These are phyloP conservation scores for Otolemur crassicaudatus DNA, from an alignment of 2,797 vertebrate genomes.

Conservation along the genomic window DNA sequence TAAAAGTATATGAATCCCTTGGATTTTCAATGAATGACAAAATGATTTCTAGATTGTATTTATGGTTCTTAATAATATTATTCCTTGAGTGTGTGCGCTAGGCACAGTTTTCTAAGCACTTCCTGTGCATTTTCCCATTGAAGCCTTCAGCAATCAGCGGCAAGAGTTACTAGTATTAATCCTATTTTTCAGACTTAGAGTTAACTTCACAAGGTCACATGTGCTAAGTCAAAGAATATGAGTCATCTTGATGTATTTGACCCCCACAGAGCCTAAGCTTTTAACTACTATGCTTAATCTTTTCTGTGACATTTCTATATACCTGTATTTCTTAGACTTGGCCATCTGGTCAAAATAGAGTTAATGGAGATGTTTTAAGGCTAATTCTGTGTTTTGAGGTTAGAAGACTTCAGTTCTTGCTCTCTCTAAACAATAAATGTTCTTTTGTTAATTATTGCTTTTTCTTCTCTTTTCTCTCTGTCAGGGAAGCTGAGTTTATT, in stretches of 20 bases:
- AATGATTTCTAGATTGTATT: constrained; percentile 40
- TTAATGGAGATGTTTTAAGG: constrained; percentile 70
- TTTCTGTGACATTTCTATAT: not conserved
- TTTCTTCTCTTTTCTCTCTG: constrained; percentile 54
- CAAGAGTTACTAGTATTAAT: not conserved
- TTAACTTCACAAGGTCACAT: not conserved
- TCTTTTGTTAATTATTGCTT: constrained; percentile 76
- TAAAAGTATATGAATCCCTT: not conserved
- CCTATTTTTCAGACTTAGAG: not conserved
- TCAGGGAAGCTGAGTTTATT: constrained; percentile 72
- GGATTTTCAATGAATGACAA: not conserved
- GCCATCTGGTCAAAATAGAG: constrained; percentile 59
- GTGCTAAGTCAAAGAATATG: not conserved
- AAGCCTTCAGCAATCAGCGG: not conserved
- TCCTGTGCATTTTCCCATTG: not conserved
- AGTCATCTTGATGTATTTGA: constrained; percentile 27
- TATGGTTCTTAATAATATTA: not conserved
- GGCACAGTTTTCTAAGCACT: constrained; percentile 7
- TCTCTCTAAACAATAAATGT: constrained; percentile 54
- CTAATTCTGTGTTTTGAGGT: constrained; percentile 76
- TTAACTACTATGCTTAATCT: not conserved
- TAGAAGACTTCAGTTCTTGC: constrained; percentile 76
- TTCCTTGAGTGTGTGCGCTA: not conserved
- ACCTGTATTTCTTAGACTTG: constrained; percentile 74
- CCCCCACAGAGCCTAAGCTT: not conserved